Evolutionary conservation across 2,113 vertebrate species (phyloP), one percentile per base, ranked within the genome.

Genomic region (Platysternon megacephalum): DNA sequence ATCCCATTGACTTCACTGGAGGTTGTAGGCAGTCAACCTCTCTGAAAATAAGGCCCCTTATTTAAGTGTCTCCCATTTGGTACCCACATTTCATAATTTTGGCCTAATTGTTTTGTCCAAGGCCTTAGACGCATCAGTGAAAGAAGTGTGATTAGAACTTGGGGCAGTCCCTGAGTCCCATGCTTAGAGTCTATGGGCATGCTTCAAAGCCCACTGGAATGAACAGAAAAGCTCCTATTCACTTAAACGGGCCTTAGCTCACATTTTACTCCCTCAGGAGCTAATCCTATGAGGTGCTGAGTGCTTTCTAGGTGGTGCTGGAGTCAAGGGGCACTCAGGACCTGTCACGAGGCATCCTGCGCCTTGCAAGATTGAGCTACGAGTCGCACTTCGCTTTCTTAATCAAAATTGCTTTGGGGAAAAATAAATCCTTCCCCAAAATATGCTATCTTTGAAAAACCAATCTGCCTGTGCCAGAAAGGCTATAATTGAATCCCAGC

Each of bases 401-500:
- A 44, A 81, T 16, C 86, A 92, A 96, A 88, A 91, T 42, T 61
- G 5, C 12, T 39, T 90, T 84, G 12, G 35, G 39, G 11, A 26
- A 78, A 42, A 51, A 2, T 72, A 79, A 78, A 85, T 4, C 55
- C 68, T n/a, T 82, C 46, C 79, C 87, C 55, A 79, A 93, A 96
- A 94, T 91, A 90, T 49, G 91, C 95, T 97, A 95, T 98, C 97
- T 98, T 97, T 96, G 96, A 96, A 96, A 98, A 98, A 92, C 90
- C 95, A 97, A 95, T 96, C 97, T 96, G 86, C 84, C 79, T 95
- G 93, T 86, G 93, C 89, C 87, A 97, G 93, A 84, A 88, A 88
- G 55, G 80, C 96, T 94, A 83, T 97, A 98, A 98, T 97, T 98
- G 98, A 98, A 98, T 98, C 96, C 96, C 97, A 96, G 97, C 96